Evolutionary conservation across 2,797 vertebrate species (phyloP), one percentile per base, ranked within the genome.

Genomic region (Galagoides demidoff): DNA sequence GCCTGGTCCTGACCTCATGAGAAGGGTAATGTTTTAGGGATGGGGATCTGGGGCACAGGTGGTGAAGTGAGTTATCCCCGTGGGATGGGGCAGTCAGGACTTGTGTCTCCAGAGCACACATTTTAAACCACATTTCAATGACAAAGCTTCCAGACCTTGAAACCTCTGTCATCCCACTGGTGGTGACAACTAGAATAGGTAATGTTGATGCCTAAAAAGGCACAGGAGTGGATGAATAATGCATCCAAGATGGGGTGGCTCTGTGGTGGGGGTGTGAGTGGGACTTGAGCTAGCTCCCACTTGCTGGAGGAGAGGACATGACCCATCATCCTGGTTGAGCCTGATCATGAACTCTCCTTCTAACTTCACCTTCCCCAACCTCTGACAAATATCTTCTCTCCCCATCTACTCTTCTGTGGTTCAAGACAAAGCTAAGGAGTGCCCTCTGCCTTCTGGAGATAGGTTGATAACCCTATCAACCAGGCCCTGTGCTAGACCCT

Each of bases 321-420:
- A 17, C 3, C 43, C 10, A 9, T 2, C 8, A 27, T 22, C 22
- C 0, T 2, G 17, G 49, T 52, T 19, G 31, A n/a, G 1, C 9
- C 88, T 10, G 27, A 3, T 22, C 0, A 7, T 6, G 22, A 64
- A 64, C 6, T 66, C 66, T n/a, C 17, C 22, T 3, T 20, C 57
- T 45, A n/a, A 27, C 23, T 5, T 95, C 27, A 17, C 17, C 37
- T 61, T 52, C 10, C 4, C 2, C 13, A 43, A 27, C 13, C 14
- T 8, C 39, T 64, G 13, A 52, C 1, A 12, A 87, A 27, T 20
- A 45, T n/a, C 23, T 76, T 37, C 37, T 9, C 29, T 90, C 19
- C 45, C 25, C 12, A 84, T 79, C n/a, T 77, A 27, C 23, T 71
- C 7, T 12, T 5, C 45, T 12, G 34, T 19, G 27, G 5, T 45